Conservation (phyloP, 2,888 invertebrate species). For the Stratiomys singularior region DNA sequence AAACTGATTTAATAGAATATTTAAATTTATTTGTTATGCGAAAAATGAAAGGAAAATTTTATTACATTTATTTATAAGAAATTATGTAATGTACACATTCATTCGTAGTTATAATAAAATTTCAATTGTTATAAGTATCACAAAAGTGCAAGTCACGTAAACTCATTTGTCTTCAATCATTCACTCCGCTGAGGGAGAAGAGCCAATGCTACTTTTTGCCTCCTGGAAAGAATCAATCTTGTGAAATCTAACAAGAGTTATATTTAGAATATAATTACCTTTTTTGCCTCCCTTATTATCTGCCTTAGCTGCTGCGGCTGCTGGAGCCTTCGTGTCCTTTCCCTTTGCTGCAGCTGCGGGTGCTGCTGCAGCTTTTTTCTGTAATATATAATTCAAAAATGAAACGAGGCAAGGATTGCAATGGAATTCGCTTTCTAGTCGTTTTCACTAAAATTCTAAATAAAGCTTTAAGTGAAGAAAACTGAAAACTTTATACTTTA, state of each 20-base stretch:
- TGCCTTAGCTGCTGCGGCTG: conserved; percentile 57
- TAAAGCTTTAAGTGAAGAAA: too few relatives aligned
- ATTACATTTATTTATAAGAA: conserved; percentile 38
- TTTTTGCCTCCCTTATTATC: conserved; percentile 58
- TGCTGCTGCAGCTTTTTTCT: conserved; percentile 42
- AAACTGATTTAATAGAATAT: conserved; percentile 18
- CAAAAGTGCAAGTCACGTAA: conserved; percentile 3
- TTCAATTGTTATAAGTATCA: conserved; percentile 42
- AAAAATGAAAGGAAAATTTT: conserved; percentile 30
- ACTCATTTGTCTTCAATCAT: not conserved
- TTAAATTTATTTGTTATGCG: conserved; percentile 5
- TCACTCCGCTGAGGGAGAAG: not conserved
- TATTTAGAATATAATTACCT: conserved; percentile 54
- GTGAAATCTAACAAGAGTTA: not conserved
- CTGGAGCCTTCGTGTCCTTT: conserved; percentile 43
- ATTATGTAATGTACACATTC: conserved; percentile 20
- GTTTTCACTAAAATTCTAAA: too few relatives aligned
- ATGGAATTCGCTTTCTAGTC: too few relatives aligned
- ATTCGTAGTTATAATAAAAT: conserved; percentile 19
- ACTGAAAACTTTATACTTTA: too few relatives aligned
- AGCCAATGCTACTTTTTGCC: conserved; percentile 47
- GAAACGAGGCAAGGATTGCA: too few relatives aligned
- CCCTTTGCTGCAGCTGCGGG: conserved; percentile 1
- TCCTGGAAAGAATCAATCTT: conserved; percentile 42
- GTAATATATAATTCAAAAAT: not conserved